These are phyloP conservation scores for Antechinus stuartii DNA, from an alignment of 2,113 vertebrate species.

Conservation along the genomic window DNA sequence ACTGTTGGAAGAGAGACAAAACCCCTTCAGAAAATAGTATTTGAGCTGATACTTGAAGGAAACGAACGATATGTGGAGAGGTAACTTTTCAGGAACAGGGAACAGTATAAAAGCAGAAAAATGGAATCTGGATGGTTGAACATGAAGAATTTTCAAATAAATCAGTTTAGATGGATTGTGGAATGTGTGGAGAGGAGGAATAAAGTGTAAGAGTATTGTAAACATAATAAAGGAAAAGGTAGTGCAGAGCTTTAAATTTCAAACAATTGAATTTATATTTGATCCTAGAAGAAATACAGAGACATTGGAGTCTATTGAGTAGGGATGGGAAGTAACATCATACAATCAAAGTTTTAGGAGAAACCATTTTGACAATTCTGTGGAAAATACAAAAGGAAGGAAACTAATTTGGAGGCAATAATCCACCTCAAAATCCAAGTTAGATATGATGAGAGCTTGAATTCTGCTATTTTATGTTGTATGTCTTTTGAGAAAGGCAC, in stretches of 20 bases:
- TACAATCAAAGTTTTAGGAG: neutral
- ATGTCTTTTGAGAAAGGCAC: neutral
- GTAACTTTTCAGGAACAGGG: neutral
- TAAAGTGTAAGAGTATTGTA: neutral
- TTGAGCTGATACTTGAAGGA: neutral
- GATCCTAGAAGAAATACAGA: neutral
- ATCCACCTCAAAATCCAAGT: neutral
- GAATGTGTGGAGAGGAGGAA: neutral
- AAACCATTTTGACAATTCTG: neutral
- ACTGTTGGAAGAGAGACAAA: neutral
- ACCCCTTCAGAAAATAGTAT: neutral
- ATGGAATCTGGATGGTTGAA: neutral
- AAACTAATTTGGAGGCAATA: neutral
- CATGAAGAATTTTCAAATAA: neutral
- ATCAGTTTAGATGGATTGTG: neutral
- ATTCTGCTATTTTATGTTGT: neutral
- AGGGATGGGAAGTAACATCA: neutral
- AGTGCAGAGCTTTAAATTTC: neutral
- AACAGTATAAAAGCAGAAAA: neutral
- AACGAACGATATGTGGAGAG: neutral
- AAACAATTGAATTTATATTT: neutral
- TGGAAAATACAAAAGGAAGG: neutral
- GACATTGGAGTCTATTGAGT: neutral
- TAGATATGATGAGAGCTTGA: neutral
- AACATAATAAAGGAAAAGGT: neutral